Evolutionary conservation across 2,797 vertebrate genomes (phyloP).

Genomic region (Mormyrops attenuatus): DNA sequence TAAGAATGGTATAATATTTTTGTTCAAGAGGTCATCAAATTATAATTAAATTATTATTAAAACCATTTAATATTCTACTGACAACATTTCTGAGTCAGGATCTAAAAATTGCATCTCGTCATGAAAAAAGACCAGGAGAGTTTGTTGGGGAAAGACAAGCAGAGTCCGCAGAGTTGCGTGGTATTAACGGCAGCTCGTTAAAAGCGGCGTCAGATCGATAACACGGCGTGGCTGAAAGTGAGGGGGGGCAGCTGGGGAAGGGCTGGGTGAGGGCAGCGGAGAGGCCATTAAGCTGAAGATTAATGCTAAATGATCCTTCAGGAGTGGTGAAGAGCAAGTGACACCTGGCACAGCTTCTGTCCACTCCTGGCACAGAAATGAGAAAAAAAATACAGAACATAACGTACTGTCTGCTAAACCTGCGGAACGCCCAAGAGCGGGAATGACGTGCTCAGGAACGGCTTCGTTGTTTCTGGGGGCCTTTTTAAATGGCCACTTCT

Average conservation of each 20-base stretch:
- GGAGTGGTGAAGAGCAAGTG: too few species aligned
- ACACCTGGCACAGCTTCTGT: not conserved
- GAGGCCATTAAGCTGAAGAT: constrained; percentile 4
- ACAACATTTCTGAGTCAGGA: not conserved
- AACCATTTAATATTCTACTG: too few species aligned
- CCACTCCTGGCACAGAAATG: not conserved
- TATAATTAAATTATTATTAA: too few species aligned
- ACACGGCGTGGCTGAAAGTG: not conserved
- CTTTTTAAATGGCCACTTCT: not conserved
- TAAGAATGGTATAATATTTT: not conserved
- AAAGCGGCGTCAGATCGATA: constrained; percentile 5
- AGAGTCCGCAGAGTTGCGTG: not conserved
- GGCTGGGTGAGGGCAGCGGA: not conserved
- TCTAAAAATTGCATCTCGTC: not conserved
- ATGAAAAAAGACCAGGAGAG: not conserved
- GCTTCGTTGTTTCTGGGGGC: not conserved
- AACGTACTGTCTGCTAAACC: not conserved
- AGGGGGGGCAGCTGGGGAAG: not conserved
- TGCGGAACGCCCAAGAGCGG: not conserved
- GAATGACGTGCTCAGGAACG: not conserved
- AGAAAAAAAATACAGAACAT: not conserved
- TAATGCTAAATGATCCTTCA: not conserved
- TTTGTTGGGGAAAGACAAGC: not conserved
- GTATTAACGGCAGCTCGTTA: not conserved
- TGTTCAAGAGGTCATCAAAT: not conserved